Percentiles rank a stretch among this genome's conserved stretches.
Conservation (phyloP, 2,888 invertebrate species). For the Julus scanicus region DNA sequence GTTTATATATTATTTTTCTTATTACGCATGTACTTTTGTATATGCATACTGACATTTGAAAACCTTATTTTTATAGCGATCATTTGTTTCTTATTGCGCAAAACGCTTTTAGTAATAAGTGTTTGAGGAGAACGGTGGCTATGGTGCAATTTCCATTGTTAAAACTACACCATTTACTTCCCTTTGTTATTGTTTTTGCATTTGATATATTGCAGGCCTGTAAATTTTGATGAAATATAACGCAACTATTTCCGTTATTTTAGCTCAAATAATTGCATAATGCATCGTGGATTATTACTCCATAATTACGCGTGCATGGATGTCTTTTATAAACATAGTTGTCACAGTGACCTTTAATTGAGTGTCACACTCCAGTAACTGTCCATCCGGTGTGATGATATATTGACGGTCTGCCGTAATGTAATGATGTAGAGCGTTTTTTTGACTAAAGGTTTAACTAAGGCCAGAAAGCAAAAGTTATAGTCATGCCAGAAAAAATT, state of each 20-base stretch:
- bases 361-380: constrained; percentile 6
- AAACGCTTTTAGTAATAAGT: neutral
- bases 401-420: neutral
- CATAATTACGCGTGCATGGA: constrained; percentile 7
- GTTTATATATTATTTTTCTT: neutral
- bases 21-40: neutral
- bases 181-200: constrained; percentile 19
- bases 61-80: constrained; percentile 34
- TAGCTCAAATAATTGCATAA: neutral
- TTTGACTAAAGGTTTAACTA: neutral
- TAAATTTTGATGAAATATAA: constrained; percentile 26
- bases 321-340: constrained; percentile 9
- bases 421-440: neutral
- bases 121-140: constrained; percentile 32
- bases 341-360: constrained; percentile 29
- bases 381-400: constrained; percentile 5
- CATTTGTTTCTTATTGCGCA: neutral
- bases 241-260: constrained; percentile 37
- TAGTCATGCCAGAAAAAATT: neutral
- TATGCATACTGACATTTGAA: constrained; percentile 6
- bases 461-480: constrained; percentile 16
- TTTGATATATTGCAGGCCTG: constrained; percentile 1
- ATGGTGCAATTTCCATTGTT: constrained; percentile 27
- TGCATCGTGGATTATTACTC: neutral
- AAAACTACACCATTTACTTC: neutral